These are phyloP conservation scores for Channa argus DNA, from an alignment of 2,113 vertebrate species.

Conservation along the genomic window DNA sequence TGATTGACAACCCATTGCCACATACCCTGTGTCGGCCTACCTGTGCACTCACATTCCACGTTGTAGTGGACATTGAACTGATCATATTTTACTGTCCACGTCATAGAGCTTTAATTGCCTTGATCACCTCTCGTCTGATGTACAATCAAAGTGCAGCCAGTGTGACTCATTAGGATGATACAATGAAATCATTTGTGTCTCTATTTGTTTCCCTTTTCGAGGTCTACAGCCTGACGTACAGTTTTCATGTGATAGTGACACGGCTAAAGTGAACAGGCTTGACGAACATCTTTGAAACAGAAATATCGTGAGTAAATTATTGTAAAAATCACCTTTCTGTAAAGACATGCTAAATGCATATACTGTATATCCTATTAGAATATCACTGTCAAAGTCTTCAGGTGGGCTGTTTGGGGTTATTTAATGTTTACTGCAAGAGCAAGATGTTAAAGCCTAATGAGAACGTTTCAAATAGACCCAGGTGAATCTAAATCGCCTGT, in stretches of 20 bases:
- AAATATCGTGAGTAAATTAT: too few relatives aligned
- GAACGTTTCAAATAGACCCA: too few relatives aligned
- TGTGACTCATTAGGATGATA: background rate
- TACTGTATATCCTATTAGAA: too few relatives aligned
- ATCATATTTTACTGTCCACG: conserved; percentile 44
- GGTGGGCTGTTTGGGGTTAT: background rate
- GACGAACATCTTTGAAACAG: too few relatives aligned
- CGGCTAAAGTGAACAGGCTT: too few relatives aligned
- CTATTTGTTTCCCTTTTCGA: background rate
- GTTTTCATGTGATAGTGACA: too few relatives aligned
- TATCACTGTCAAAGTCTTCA: too few relatives aligned
- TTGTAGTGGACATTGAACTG: conserved; percentile 46
- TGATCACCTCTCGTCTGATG: background rate
- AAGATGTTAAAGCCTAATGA: background rate
- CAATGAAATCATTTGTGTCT: background rate
- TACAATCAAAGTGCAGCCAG: conserved; percentile 44
- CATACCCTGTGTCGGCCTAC: background rate
- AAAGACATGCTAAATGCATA: too few relatives aligned
- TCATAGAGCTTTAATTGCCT: conserved; percentile 11
- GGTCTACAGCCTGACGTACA: too few relatives aligned
- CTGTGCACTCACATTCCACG: conserved; percentile 1
- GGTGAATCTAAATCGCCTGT: too few relatives aligned
- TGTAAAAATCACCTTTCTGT: too few relatives aligned
- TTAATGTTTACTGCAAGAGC: too few relatives aligned
- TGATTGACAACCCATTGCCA: background rate